phyloP scores from a whole-genome alignment of 1,140 invertebrate species.

The Globodera ellingtonae region DNA sequence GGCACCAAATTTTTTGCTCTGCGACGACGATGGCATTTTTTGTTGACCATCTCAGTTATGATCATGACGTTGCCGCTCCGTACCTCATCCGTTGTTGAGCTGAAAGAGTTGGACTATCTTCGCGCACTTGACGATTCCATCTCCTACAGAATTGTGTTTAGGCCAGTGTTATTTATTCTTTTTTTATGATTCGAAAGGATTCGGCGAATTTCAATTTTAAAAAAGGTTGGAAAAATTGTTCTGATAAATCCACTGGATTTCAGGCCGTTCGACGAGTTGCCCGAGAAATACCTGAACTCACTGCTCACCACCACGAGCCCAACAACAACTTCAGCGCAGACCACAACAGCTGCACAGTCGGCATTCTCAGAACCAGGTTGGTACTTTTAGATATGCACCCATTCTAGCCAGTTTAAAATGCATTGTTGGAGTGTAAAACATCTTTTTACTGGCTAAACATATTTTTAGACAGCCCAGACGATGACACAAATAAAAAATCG shows the following conservation, averaged over 20 bases:
- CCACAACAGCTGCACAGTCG: no score
- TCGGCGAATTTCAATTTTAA: no score
- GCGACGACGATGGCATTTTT: neutral
- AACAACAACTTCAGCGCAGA: neutral
- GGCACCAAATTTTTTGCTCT: neutral
- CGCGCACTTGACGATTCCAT: conserved; percentile 40
- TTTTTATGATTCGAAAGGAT: no score
- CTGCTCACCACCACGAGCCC: neutral
- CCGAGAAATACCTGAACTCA: neutral
- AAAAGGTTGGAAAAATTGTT: no score
- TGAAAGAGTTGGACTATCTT: conserved; percentile 31
- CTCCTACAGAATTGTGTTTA: conserved; percentile 21
- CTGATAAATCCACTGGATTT: conserved; percentile 13
- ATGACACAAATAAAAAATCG: neutral
- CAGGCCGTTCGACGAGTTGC: conserved; percentile 29
- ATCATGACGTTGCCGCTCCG: neutral
- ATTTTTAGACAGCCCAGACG: no score
- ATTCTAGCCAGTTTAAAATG: no score
- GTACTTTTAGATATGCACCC: no score
- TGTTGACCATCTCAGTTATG: neutral
- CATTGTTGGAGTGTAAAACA: no score
- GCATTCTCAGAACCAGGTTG: neutral
- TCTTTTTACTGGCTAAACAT: no score
- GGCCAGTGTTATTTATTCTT: neutral
- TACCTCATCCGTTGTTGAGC: neutral